Percentiles rank a stretch among this genome's conserved stretches.
Evolutionary conservation across 2,113 vertebrate species (phyloP).

Genomic region (Pongo abelii): DNA sequence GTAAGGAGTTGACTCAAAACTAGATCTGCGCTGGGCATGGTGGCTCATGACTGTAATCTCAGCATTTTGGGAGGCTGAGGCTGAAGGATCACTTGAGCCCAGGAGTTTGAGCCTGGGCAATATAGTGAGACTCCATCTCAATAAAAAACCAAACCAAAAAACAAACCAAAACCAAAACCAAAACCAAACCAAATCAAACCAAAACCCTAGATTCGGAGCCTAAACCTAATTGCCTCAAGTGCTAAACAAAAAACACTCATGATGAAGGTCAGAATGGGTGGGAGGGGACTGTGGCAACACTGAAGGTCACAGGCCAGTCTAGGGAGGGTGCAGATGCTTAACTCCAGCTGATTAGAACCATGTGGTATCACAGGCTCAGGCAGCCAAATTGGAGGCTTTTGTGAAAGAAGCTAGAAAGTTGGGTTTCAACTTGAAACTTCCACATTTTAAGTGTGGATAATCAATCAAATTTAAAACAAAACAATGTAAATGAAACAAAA

Average conservation of each 20-base stretch:
- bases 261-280: not conserved
- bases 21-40: not conserved
- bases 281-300: not conserved
- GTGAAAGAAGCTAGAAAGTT: not conserved
- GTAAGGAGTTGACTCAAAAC: not conserved
- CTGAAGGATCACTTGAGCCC: too few species aligned
- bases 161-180: too few species aligned
- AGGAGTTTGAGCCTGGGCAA: too few species aligned
- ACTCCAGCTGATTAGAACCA: not conserved
- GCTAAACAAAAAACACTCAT: not conserved
- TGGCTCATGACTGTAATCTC: too few species aligned
- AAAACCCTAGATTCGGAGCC: too few species aligned
- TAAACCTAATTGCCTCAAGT: not conserved
- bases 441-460: not conserved
- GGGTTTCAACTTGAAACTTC: not conserved
- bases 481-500: not conserved
- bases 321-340: not conserved
- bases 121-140: too few species aligned
- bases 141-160: too few species aligned
- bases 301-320: not conserved
- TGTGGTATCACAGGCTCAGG: not conserved
- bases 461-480: not conserved
- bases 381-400: not conserved
- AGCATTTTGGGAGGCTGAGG: too few species aligned
- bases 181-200: too few species aligned